Evolutionary conservation across 2,797 vertebrate genomes (phyloP), one percentile per base, ranked within the genome.

Genomic region (Pseudochaenichthys georgianus): DNA sequence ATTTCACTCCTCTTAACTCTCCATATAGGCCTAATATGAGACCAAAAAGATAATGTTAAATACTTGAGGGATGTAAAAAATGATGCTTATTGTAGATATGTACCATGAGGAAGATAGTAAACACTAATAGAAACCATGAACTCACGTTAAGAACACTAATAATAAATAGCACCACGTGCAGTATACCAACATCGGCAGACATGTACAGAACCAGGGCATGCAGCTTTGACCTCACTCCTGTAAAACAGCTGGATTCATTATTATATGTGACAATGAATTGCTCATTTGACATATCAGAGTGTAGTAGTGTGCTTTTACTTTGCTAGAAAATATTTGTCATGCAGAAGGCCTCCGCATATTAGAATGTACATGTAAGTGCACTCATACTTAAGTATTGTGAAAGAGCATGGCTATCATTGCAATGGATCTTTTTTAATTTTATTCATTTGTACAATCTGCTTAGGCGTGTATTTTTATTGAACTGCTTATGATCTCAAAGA

Each of bases 341-440:
- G 58, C 77, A 88, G 68, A 88, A 84, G 47, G 76, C 73, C 76
- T 84, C 77, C 64, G 83, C 73, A 80, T 90, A 84, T 90, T 90
- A 90, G 92, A 95, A 94, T 94, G 93, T 93, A 93, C 70, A 55
- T 88, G 71, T 88, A 81, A 82, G 89, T 87, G 88, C 90, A 88
- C 87, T 93, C 90, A 85, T 82, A 77, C 65, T 78, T 85, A 57
- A 82, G 83, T 91, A 90, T 92, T 93, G 90, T 92, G 90, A 78
- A 88, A 77, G 70, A 89, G 93, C 94, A 93, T 92, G 92, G 87
- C 70, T 75, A 50, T 92, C 86, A 87, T 84, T 72, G 73, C 82
- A 78, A 72, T 81, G 65, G 38, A 73, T 71, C 75, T 84, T 31
- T 81, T 63, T 47, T 42, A 69, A 73, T 83, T 69, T 75, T 75